Evolutionary conservation across 2,797 vertebrate species (phyloP).

Genomic region (Spinus pinus): DNA sequence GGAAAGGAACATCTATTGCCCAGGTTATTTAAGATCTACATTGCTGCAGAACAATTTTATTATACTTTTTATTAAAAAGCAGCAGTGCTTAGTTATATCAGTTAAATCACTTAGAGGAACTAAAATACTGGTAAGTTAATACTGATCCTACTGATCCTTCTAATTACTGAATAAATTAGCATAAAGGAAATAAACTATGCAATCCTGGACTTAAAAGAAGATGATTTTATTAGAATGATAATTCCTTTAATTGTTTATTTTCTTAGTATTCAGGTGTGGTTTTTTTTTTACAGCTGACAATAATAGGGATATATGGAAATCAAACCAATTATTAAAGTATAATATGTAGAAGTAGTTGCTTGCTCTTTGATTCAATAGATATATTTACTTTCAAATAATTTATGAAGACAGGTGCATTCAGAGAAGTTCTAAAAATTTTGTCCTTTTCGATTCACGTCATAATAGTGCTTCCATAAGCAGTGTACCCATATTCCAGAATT

Average conservation of each 20-base stretch:
- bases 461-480: neutral
- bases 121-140: slow-evolving; percentile 37
- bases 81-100: slow-evolving; percentile 24
- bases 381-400: neutral
- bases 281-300: neutral
- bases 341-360: neutral
- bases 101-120: slow-evolving; percentile 62
- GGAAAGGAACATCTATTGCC: neutral
- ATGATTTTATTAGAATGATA: slow-evolving; percentile 56
- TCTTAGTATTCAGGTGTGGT: neutral
- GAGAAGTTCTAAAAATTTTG: neutral
- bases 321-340: neutral
- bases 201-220: slow-evolving; percentile 7
- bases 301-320: slow-evolving; percentile 51
- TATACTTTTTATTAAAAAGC: slow-evolving; percentile 36
- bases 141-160: slow-evolving; percentile 13
- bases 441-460: neutral
- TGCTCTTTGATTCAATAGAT: neutral
- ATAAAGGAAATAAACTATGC: slow-evolving; percentile 5
- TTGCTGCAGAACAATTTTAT: slow-evolving; percentile 6
- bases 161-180: slow-evolving; percentile 47
- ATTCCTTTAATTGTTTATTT: neutral
- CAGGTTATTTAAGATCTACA: neutral
- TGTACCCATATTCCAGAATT: neutral
- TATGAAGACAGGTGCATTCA: neutral